phyloP scores from a whole-genome alignment of 1,140 invertebrate species.

The Plectrocnemia conspersa region DNA sequence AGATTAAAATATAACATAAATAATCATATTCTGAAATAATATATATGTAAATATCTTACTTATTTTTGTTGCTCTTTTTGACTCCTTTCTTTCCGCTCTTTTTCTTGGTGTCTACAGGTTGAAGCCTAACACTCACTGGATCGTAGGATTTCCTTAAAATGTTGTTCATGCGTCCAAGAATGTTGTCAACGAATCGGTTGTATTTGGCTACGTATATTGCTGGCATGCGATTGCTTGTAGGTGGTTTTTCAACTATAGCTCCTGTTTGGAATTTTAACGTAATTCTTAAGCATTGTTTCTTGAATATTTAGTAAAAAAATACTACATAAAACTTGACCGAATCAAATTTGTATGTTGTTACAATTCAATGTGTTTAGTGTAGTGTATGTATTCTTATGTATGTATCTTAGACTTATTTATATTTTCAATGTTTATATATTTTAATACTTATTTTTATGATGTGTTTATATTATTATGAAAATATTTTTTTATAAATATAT shows the following conservation, averaged over 20 bases:
- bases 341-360: no score
- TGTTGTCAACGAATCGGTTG: slow-evolving; percentile 77
- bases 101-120: slow-evolving; percentile 54
- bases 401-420: no score
- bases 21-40: not conserved
- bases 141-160: slow-evolving; percentile 72
- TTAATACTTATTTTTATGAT: no score
- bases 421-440: no score
- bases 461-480: no score
- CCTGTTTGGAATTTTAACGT: no score
- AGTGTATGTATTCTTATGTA: no score
- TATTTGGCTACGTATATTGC: slow-evolving; percentile 71
- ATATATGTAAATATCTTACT: slow-evolving; percentile 31
- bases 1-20: not conserved
- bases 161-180: slow-evolving; percentile 71
- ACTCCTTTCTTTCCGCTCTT: slow-evolving; percentile 48
- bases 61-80: slow-evolving; percentile 47
- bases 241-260: slow-evolving; percentile 8
- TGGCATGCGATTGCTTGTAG: slow-evolving; percentile 48
- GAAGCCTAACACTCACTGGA: slow-evolving; percentile 74
- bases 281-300: no score
- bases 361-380: no score
- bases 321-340: no score
- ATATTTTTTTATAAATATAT: no score
- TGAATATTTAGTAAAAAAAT: no score